Percentiles rank a stretch among this genome's conserved stretches.
These are phyloP conservation scores for Euura lappo DNA, from an alignment of 1,140 invertebrate genomes.

Conservation along the genomic window DNA sequence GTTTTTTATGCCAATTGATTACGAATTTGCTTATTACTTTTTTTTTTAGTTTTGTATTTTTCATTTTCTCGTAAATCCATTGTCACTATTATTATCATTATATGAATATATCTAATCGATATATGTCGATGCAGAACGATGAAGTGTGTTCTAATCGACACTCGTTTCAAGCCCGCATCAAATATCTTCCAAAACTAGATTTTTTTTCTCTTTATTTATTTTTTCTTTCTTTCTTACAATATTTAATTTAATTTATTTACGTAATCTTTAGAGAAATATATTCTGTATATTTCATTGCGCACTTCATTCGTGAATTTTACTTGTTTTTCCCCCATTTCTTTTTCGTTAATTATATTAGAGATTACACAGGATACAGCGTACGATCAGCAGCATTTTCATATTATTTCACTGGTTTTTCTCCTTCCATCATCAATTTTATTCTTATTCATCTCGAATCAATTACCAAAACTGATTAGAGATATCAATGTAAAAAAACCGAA, in stretches of 20 bases:
- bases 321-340: background rate
- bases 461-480: too few relatives aligned
- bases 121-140: conserved; percentile 14
- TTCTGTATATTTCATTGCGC: background rate
- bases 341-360: too few relatives aligned
- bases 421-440: too few relatives aligned
- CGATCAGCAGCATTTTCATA: too few relatives aligned
- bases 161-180: conserved; percentile 25
- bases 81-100: background rate
- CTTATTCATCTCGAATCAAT: too few relatives aligned
- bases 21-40: background rate
- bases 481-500: too few relatives aligned
- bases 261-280: conserved; percentile 1
- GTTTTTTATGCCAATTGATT: conserved; percentile 3
- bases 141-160: conserved; percentile 17
- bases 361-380: too few relatives aligned
- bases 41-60: conserved; percentile 8
- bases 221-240: conserved; percentile 11
- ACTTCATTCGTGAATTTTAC: background rate
- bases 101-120: conserved; percentile 13
- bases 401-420: too few relatives aligned
- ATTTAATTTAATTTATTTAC: background rate
- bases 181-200: conserved; percentile 38
- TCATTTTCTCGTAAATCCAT: background rate
- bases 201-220: conserved; percentile 26